Conservation (phyloP, 2,797 vertebrate species). For the Acanthornis magna region DNA sequence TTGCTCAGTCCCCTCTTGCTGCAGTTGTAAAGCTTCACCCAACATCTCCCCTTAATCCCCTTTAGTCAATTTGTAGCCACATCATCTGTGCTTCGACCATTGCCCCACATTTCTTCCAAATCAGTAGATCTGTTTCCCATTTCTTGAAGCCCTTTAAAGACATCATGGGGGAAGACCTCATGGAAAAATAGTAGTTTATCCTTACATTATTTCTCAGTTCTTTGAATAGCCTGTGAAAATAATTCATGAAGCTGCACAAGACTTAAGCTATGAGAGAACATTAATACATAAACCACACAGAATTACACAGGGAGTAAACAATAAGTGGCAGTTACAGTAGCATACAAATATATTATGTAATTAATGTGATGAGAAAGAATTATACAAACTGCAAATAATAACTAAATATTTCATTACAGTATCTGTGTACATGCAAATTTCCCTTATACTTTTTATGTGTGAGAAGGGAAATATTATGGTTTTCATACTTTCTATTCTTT, state of each 20-base stretch:
- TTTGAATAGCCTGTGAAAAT: neutral
- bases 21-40: neutral
- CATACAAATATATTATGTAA: neutral
- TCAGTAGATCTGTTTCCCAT: neutral
- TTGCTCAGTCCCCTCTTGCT: neutral
- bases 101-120: neutral
- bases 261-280: neutral
- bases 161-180: neutral
- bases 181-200: neutral
- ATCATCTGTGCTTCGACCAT: neutral
- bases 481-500: neutral
- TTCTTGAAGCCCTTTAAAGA: neutral
- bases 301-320: neutral
- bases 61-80: neutral
- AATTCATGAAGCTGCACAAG: neutral
- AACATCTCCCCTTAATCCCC: accelerated
- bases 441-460: neutral
- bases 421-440: neutral
- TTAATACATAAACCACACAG: neutral
- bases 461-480: neutral
- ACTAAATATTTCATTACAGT: neutral
- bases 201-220: neutral
- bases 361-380: neutral
- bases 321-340: neutral
- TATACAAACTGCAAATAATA: neutral